Conservation (phyloP, 2,113 vertebrate species). For the Campylomormyrus tamandua region DNA sequence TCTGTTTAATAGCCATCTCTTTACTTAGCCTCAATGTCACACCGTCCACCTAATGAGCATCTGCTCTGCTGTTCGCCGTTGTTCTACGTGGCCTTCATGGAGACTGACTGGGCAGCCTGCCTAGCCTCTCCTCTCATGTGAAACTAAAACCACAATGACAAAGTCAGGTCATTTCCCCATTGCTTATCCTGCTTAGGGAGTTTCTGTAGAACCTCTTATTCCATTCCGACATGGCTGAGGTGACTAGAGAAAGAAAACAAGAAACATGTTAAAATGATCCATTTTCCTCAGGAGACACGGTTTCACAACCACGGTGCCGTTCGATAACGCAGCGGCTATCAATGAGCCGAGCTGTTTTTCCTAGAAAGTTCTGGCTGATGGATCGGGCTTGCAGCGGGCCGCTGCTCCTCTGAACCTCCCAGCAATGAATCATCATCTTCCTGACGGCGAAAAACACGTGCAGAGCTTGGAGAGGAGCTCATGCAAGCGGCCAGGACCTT, state of each 20-base stretch:
- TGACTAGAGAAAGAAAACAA: background rate
- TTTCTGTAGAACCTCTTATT: background rate
- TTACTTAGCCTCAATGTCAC: background rate
- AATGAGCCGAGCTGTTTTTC: constrained; percentile 19
- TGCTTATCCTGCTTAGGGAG: background rate
- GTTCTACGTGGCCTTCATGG: background rate
- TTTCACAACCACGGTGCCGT: background rate
- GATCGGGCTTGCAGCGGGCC: constrained; percentile 39
- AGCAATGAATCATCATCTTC: constrained; percentile 44
- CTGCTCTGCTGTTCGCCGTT: too few relatives aligned
- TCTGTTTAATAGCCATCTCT: background rate
- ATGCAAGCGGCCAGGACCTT: background rate
- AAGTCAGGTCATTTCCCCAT: background rate
- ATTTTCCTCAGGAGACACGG: background rate
- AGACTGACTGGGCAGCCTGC: background rate
- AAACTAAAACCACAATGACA: constrained; percentile 3
- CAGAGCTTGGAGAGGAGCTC: constrained; percentile 34
- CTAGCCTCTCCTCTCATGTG: background rate
- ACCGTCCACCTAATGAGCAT: background rate
- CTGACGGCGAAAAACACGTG: constrained; percentile 39
- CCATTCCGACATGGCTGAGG: background rate
- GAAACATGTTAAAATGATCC: background rate
- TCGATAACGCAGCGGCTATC: constrained; percentile 9
- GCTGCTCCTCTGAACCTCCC: constrained; percentile 30
- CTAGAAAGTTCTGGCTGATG: constrained; percentile 34